Evolutionary conservation across 1,140 invertebrate genomes (phyloP).

Genomic region (Wiebesia pumilae): DNA sequence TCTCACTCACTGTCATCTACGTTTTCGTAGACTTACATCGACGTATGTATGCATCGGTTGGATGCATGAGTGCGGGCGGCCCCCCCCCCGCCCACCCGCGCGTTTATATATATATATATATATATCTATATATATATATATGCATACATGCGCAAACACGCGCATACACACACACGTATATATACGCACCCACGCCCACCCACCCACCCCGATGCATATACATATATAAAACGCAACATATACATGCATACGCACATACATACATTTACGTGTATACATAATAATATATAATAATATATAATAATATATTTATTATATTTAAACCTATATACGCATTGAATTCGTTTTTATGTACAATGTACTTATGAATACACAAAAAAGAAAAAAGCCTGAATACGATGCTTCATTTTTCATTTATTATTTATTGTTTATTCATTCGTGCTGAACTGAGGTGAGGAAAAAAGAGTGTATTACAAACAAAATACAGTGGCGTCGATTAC

Average conservation of each 20-base stretch:
- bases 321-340: conserved; percentile 53
- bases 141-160: too few species aligned
- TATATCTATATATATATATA: too few species aligned
- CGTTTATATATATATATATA: too few species aligned
- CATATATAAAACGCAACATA: conserved; percentile 27
- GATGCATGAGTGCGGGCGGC: too few species aligned
- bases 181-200: too few species aligned
- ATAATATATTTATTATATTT: conserved; percentile 51
- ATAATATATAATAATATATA: conserved; percentile 38
- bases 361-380: neutral
- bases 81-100: too few species aligned
- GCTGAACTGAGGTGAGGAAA: conserved; percentile 37
- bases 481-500: conserved; percentile 7
- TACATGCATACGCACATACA: neutral
- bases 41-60: too few species aligned
- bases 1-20: conserved; percentile 32
- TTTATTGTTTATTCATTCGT: neutral
- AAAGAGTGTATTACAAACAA: conserved; percentile 41
- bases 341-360: conserved; percentile 19
- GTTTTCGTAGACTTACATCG: conserved; percentile 5
- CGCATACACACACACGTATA: neutral
- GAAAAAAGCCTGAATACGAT: conserved; percentile 14
- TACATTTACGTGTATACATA: conserved; percentile 27
- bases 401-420: conserved; percentile 15
- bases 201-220: too few species aligned